phyloP scores from a whole-genome alignment of 2,113 vertebrate species.

The Xenopus tropicalis region DNA sequence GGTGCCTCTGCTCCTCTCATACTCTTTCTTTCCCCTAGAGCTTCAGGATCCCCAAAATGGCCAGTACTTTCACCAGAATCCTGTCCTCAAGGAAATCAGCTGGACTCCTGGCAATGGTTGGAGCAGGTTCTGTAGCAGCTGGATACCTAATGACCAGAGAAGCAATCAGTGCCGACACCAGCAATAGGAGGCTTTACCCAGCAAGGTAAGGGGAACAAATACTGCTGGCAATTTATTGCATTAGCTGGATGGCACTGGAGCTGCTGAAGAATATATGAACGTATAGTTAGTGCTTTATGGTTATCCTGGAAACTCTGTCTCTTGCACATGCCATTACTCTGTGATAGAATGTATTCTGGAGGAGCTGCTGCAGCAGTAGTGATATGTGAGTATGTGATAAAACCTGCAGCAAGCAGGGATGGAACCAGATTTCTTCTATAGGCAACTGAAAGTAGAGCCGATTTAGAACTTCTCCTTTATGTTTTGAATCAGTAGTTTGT shows the following conservation, averaged over 20 bases:
- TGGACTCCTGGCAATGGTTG: constrained; percentile 77
- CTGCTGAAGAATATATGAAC: not conserved
- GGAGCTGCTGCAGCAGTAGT: too few relatives aligned
- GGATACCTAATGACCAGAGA: constrained; percentile 78
- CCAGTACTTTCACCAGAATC: constrained; percentile 78
- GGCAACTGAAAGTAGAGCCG: too few relatives aligned
- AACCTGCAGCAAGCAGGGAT: not conserved
- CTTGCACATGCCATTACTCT: too few relatives aligned
- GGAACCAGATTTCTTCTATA: too few relatives aligned
- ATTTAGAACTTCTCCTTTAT: too few relatives aligned
- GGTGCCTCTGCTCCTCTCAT: constrained; percentile 30
- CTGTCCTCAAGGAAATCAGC: constrained; percentile 69
- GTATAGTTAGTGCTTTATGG: too few relatives aligned
- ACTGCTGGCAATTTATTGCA: not conserved
- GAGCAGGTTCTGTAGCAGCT: constrained; percentile 79
- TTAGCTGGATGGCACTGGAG: not conserved
- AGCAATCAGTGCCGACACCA: constrained; percentile 65
- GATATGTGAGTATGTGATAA: not conserved
- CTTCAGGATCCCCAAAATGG: constrained; percentile 63
- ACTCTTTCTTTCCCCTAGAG: constrained; percentile 7
- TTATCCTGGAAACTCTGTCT: too few relatives aligned
- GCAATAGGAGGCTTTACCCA: constrained; percentile 76
- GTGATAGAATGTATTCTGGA: too few relatives aligned
- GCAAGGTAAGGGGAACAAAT: constrained; percentile 70
- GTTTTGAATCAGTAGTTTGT: too few relatives aligned